phyloP scores from a whole-genome alignment of 2,797 vertebrate genomes.

The Hoplostethus mediterraneus region DNA sequence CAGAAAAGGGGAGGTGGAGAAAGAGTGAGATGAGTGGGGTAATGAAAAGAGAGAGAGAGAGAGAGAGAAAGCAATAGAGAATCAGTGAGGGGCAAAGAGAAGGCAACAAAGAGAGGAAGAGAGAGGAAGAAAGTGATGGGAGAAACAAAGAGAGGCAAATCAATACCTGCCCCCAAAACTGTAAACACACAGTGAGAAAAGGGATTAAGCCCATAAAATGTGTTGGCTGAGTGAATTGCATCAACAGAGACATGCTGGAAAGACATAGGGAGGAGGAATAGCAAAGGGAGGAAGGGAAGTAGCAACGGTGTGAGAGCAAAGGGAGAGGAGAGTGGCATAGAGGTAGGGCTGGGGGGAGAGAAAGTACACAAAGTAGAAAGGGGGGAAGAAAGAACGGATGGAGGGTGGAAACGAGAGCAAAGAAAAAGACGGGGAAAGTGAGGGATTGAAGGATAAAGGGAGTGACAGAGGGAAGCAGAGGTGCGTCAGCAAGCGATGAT shows the following conservation, averaged over 20 bases:
- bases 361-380: slow-evolving; percentile 8
- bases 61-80: slow-evolving; percentile 49
- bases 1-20: slow-evolving; percentile 16
- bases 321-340: slow-evolving; percentile 12
- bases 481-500: slow-evolving; percentile 17
- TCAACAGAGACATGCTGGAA: slow-evolving; percentile 66
- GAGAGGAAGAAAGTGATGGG: slow-evolving; percentile 60
- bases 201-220: slow-evolving; percentile 74
- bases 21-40: slow-evolving; percentile 33
- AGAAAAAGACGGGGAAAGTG: slow-evolving; percentile 18
- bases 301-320: slow-evolving; percentile 34
- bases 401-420: slow-evolving; percentile 22
- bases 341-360: slow-evolving; percentile 17
- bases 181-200: slow-evolving; percentile 76
- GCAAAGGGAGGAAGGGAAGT: slow-evolving; percentile 17
- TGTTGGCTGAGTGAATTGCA: slow-evolving; percentile 67
- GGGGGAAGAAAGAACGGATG: slow-evolving; percentile 17
- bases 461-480: slow-evolving; percentile 35
- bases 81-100: slow-evolving; percentile 47
- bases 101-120: slow-evolving; percentile 34
- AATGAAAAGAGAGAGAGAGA: slow-evolving; percentile 46
- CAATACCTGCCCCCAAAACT: slow-evolving; percentile 79
- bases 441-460: slow-evolving; percentile 23
- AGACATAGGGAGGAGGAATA: slow-evolving; percentile 25
- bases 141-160: slow-evolving; percentile 74